Conservation (phyloP, 2,888 invertebrate genomes). For the Lasioglossum oenotherae region DNA sequence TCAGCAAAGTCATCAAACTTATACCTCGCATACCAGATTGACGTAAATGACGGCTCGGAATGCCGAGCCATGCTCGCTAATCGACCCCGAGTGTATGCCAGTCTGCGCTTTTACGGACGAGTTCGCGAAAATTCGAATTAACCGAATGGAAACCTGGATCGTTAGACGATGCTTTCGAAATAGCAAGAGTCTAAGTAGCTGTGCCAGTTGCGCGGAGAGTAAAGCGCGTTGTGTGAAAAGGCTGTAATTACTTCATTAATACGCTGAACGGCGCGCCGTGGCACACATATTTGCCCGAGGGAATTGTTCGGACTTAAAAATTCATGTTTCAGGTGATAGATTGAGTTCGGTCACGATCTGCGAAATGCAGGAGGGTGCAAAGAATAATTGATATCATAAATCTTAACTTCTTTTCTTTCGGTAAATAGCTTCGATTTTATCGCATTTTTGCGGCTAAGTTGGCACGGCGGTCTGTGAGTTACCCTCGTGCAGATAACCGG, state of each 20-base stretch:
- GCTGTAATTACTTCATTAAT: background rate
- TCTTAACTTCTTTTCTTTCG: background rate
- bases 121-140: background rate
- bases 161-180: background rate
- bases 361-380: background rate
- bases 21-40: background rate
- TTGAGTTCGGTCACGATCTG: background rate
- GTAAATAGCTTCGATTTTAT: constrained; percentile 5
- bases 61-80: background rate
- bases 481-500: background rate
- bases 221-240: background rate
- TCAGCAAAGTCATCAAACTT: too few species aligned
- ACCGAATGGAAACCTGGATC: background rate
- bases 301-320: background rate
- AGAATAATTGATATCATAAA: background rate
- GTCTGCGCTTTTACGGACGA: background rate
- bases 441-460: background rate
- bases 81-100: background rate
- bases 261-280: background rate
- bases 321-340: background rate
- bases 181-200: background rate
- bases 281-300: background rate
- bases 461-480: background rate
- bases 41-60: background rate
- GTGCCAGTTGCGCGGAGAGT: background rate